Evolutionary conservation across 2,797 vertebrate genomes (phyloP), one percentile per base, ranked within the genome.

Genomic region (Oryzias dopingdopingensis): DNA sequence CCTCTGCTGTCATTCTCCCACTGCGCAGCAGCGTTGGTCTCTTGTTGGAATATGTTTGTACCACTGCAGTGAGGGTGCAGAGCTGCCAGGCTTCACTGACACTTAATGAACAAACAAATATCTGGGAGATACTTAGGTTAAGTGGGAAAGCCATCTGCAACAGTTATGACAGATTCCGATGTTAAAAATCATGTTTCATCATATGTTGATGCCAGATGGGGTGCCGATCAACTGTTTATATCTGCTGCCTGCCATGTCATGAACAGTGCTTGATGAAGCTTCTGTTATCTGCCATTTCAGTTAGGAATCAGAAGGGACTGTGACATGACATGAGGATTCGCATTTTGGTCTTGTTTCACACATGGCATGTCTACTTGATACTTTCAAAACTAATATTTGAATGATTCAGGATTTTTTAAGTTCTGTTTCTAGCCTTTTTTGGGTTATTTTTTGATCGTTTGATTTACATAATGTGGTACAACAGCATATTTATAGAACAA

Each of bases 71-170:
- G 69, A 57, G 66, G 70, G 62, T 67, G 76, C 84, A 67, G 72
- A 62, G 61, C 82, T 85, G 83, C 85, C 82, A 67, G 72, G 84
- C 82, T 74, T 84, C 82, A 81, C 84, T 82, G 83, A 75, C 72
- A 65, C 68, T 80, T 84, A 84, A 89, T 85, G 82, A 86, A 82
- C 81, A 84, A 85, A 84, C 79, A 80, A 74, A 72, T 88, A 86
- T 86, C 71, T 62, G 65, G 53, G 66, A 56, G 59, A 77, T 77
- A 78, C 61, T 65, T 72, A 61, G 59, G 57, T 73, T 76, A 80
- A 76, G 67, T 66, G 49, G 71, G 67, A 74, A 77, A 76, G 55
- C 77, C 74, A 77, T 80, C 81, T 78, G 74, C 70, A 42, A 63
- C 37, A 18, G 45, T 79, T 73, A 62, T 41, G 44, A 57, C 56